A percentile compares a stretch with the other conserved stretches of the same genome.
Evolutionary conservation across 2,888 invertebrate genomes (phyloP).

Genomic region (Dromius quadrimaculatus): DNA sequence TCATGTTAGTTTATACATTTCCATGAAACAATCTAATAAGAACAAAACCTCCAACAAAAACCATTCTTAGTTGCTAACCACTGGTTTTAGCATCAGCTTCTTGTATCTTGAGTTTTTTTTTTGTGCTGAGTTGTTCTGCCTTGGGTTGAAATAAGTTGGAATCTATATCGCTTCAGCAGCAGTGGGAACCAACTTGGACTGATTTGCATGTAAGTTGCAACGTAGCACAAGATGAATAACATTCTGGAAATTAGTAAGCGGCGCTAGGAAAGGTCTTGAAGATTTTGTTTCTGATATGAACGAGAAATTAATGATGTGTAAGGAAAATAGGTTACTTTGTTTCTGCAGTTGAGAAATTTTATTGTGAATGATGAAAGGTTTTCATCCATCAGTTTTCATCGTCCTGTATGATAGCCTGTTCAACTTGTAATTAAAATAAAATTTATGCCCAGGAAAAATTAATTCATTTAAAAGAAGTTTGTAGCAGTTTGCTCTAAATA

Average conservation of each 20-base stretch:
- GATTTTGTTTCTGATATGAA: conserved; percentile 22
- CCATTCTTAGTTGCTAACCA: conserved; percentile 3
- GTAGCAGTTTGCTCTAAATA: neutral
- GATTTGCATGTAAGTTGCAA: conserved; percentile 19
- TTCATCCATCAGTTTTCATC: too few species aligned
- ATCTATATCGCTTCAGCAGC: conserved; percentile 25
- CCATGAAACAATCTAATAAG: conserved; percentile 31
- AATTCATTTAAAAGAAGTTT: neutral
- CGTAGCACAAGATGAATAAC: conserved; percentile 20
- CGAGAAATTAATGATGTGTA: conserved; percentile 4
- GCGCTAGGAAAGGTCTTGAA: conserved; percentile 17
- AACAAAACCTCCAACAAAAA: conserved; percentile 19
- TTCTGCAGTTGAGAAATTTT: neutral
- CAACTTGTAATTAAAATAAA: neutral
- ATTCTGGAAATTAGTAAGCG: conserved; percentile 20
- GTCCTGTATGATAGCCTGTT: too few species aligned
- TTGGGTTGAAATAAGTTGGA: conserved; percentile 2
- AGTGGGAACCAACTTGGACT: neutral
- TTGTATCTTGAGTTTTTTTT: neutral
- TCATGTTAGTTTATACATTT: conserved; percentile 42
- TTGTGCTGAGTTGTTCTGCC: conserved; percentile 11
- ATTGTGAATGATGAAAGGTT: neutral
- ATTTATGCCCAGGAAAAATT: neutral
- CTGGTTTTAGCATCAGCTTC: conserved; percentile 12
- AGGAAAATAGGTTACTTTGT: conserved; percentile 20